Evolutionary conservation across 2,888 invertebrate genomes (phyloP).

Genomic region (Synanthedon vespiformis): DNA sequence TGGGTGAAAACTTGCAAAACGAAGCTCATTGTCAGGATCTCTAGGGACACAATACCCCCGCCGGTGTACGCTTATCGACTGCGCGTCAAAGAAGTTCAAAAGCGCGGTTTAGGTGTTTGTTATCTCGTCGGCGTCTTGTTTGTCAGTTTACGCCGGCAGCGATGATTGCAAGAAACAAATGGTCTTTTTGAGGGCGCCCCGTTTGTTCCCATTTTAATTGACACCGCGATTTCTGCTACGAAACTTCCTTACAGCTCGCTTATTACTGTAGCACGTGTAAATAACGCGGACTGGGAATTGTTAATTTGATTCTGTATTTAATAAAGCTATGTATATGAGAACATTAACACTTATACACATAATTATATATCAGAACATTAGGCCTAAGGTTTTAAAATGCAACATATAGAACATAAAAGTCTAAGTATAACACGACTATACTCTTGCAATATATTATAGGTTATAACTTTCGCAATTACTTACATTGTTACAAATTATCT

Average conservation of each 20-base stretch:
- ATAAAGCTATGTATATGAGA: too few relatives aligned
- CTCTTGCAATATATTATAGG: too few relatives aligned
- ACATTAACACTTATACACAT: too few relatives aligned
- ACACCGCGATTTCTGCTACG: slow-evolving; percentile 15
- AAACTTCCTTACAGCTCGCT: slow-evolving; percentile 12
- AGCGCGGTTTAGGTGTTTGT: slow-evolving; percentile 55
- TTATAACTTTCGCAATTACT: too few relatives aligned
- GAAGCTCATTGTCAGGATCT: slow-evolving; percentile 46
- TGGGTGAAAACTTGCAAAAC: slow-evolving; percentile 66
- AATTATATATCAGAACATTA: too few relatives aligned
- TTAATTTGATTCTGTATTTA: too few relatives aligned
- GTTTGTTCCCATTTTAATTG: slow-evolving; percentile 48
- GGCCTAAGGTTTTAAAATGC: too few relatives aligned
- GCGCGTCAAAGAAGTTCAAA: slow-evolving; percentile 66
- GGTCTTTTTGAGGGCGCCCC: slow-evolving; percentile 45
- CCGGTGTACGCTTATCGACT: slow-evolving; percentile 51
- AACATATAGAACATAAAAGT: too few relatives aligned
- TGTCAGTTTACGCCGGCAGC: slow-evolving; percentile 57
- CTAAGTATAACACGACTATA: too few relatives aligned
- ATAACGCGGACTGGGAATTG: too few relatives aligned
- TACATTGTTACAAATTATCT: too few relatives aligned
- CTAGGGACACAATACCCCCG: slow-evolving; percentile 33
- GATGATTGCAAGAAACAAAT: slow-evolving; percentile 58
- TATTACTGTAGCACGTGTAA: slow-evolving; percentile 8
- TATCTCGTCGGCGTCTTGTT: slow-evolving; percentile 57